Conservation (phyloP, 1,140 invertebrate genomes). For the Musca domestica region DNA sequence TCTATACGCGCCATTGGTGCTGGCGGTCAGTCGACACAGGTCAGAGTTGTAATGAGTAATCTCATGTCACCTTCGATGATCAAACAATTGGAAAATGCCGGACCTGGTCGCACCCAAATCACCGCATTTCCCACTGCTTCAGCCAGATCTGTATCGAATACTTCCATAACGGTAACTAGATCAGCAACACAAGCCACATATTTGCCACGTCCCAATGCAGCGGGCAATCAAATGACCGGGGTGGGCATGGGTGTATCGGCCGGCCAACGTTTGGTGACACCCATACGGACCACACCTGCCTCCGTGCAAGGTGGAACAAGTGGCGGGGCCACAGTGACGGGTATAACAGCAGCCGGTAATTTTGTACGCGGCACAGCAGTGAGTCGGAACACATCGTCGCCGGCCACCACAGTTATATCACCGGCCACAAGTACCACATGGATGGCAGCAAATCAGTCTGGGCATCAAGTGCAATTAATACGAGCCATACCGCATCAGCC, state of each 20-base stretch:
- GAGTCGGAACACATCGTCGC: slow-evolving; percentile 36
- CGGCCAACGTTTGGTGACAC: slow-evolving; percentile 43
- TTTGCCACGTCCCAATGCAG: slow-evolving; percentile 45
- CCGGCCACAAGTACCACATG: slow-evolving; percentile 48
- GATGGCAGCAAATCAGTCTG: slow-evolving; percentile 42
- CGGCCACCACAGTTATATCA: slow-evolving; percentile 48
- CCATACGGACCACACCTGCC: slow-evolving; percentile 41
- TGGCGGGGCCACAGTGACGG: slow-evolving; percentile 35
- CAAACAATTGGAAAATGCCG: slow-evolving; percentile 48
- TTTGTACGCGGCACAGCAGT: slow-evolving; percentile 40
- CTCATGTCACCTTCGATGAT: slow-evolving; percentile 37
- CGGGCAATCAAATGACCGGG: slow-evolving; percentile 45
- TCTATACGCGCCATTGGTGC: slow-evolving; percentile 45
- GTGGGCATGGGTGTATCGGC: slow-evolving; percentile 34
- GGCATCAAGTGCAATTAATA: slow-evolving; percentile 48
- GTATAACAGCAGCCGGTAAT: slow-evolving; percentile 34
- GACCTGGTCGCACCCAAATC: slow-evolving; percentile 47
- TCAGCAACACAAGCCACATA: slow-evolving; percentile 45
- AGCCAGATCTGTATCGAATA: slow-evolving; percentile 44
- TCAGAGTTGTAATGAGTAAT: slow-evolving; percentile 45
- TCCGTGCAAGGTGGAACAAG: not conserved
- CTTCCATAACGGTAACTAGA: slow-evolving; percentile 51
- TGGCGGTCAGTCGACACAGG: slow-evolving; percentile 48
- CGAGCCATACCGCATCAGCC: slow-evolving; percentile 45
- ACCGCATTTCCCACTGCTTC: slow-evolving; percentile 47